Evolutionary conservation across 2,888 invertebrate species (phyloP).

Genomic region (Bombyx huttoni): DNA sequence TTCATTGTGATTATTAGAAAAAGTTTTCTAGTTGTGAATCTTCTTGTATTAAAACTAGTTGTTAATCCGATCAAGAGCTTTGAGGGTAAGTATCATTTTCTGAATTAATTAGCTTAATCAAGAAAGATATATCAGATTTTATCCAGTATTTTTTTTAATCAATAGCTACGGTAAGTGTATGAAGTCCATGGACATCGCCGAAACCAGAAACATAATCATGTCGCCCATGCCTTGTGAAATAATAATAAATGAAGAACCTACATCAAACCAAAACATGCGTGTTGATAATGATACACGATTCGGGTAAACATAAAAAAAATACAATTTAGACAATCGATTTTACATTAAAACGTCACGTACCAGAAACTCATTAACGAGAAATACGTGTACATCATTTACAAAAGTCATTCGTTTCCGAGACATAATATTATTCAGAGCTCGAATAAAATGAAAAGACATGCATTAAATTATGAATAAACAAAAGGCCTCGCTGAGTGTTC

Average conservation of each 20-base stretch:
- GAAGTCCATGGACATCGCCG: no score
- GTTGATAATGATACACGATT: neutral
- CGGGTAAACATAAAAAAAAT: neutral
- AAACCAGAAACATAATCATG: no score
- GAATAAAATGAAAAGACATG: slow-evolving; percentile 22
- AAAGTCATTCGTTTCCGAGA: slow-evolving; percentile 5
- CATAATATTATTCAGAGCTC: slow-evolving; percentile 4
- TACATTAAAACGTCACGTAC: neutral
- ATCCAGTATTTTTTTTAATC: no score
- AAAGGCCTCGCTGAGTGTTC: slow-evolving; percentile 37
- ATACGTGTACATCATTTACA: slow-evolving; percentile 3
- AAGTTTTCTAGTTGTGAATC: neutral
- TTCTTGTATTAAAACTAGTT: neutral
- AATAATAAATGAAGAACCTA: neutral
- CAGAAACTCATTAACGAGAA: slow-evolving; percentile 3
- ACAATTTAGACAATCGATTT: neutral
- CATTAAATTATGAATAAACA: slow-evolving; percentile 45
- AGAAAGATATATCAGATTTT: no score
- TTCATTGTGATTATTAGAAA: neutral
- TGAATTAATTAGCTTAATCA: no score
- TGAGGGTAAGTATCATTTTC: no score
- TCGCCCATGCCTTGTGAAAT: neutral
- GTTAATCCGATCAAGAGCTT: no score
- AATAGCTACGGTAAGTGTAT: no score
- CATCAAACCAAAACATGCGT: neutral